A percentile compares a stretch with the other conserved stretches of the same genome.
Evolutionary conservation across 2,797 vertebrate genomes (phyloP).

Genomic region (Darevskia mixta): DNA sequence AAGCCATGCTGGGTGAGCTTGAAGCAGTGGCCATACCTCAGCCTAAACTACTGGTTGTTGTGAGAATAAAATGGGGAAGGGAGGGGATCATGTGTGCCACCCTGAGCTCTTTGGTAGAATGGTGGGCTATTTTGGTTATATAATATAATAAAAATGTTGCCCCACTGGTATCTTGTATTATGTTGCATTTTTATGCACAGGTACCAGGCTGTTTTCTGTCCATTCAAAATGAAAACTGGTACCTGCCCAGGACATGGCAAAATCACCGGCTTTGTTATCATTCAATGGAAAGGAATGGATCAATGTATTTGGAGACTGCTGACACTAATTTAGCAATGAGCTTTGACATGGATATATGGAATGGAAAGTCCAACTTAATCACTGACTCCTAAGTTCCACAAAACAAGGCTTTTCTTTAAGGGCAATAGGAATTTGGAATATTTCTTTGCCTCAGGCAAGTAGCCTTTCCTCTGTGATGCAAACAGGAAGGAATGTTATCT

Average conservation of each 20-base stretch:
- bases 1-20: no score
- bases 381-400: neutral
- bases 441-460: constrained; percentile 58
- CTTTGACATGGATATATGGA: neutral
- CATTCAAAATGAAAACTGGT: neutral
- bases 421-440: constrained; percentile 36
- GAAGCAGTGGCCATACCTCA: no score
- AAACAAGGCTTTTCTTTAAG: neutral
- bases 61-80: no score
- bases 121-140: no score
- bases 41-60: no score
- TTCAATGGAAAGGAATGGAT: neutral
- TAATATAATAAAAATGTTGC: neutral
- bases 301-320: neutral
- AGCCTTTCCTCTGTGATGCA: constrained; percentile 48
- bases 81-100: no score
- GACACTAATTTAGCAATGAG: neutral
- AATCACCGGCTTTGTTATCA: neutral
- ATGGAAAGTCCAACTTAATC: neutral
- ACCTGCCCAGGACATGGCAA: neutral
- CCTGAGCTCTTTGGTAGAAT: no score
- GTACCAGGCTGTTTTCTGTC: neutral
- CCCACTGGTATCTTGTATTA: neutral
- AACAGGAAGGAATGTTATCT: constrained; percentile 67
- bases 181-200: neutral